Evolutionary conservation across 2,888 invertebrate species (phyloP).

Genomic region (Acanthacorydalis orientalis): DNA sequence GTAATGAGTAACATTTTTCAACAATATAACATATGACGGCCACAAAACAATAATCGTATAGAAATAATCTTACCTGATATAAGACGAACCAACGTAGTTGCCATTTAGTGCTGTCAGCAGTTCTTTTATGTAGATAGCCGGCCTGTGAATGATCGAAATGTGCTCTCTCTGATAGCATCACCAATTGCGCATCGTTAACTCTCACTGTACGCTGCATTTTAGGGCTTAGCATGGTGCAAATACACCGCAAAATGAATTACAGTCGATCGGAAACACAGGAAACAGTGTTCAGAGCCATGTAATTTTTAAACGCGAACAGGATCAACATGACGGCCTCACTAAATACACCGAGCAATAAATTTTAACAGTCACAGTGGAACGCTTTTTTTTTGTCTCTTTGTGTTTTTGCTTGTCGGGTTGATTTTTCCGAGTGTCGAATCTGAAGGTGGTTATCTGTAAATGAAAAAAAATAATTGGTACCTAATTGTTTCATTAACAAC

Average conservation of each 20-base stretch:
- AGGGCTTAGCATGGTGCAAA: slow-evolving; percentile 49
- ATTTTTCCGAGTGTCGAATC: no score
- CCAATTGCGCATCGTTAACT: slow-evolving; percentile 69
- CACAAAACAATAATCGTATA: neutral
- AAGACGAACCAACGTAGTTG: slow-evolving; percentile 67
- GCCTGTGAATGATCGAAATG: slow-evolving; percentile 67
- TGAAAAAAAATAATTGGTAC: no score
- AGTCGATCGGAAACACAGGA: no score
- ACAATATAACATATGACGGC: neutral
- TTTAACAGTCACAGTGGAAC: no score
- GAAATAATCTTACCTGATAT: slow-evolving; percentile 45
- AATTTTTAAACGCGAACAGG: no score
- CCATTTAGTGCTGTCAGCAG: slow-evolving; percentile 78
- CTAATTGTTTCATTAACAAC: no score
- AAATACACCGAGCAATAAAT: no score
- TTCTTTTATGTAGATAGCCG: slow-evolving; percentile 72
- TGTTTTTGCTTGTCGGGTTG: no score
- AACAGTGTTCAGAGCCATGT: no score
- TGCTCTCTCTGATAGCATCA: slow-evolving; percentile 74
- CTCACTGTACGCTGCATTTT: slow-evolving; percentile 75
- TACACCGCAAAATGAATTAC: neutral
- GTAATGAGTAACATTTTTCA: neutral
- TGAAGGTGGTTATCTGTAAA: no score
- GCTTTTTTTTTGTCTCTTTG: no score
- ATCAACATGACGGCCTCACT: no score